phyloP scores from a whole-genome alignment of 1,140 invertebrate genomes.

The Probaryconus sp. region DNA sequence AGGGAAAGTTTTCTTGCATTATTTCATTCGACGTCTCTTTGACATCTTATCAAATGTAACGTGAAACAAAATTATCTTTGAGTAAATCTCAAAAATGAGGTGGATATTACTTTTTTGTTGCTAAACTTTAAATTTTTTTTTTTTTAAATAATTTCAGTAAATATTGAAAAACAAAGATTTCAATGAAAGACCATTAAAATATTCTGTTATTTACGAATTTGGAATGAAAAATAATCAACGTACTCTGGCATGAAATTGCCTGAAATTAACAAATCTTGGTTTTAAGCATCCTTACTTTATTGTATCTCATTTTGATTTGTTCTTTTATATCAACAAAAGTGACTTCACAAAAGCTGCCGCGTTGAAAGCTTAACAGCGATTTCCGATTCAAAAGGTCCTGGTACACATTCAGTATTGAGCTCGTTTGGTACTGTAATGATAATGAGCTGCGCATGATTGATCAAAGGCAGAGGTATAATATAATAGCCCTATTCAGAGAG shows the following conservation, averaged over 20 bases:
- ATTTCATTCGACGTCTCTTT: too few relatives aligned
- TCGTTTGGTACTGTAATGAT: conserved; percentile 44
- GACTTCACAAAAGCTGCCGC: background rate
- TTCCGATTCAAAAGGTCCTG: conserved; percentile 34
- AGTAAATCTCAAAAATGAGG: too few relatives aligned
- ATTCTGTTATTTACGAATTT: too few relatives aligned
- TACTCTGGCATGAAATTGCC: too few relatives aligned
- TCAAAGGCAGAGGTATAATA: conserved; percentile 49
- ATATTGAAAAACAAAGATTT: too few relatives aligned
- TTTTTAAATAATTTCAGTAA: too few relatives aligned
- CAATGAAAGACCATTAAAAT: too few relatives aligned
- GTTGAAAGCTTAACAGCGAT: conserved; percentile 23
- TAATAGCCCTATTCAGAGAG: conserved; percentile 12
- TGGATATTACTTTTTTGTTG: too few relatives aligned
- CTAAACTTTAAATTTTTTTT: too few relatives aligned
- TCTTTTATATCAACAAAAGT: conserved; percentile 5
- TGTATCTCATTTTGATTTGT: conserved; percentile 7
- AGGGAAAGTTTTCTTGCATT: conserved; percentile 8
- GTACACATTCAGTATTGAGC: conserved; percentile 8
- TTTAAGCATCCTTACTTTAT: conserved; percentile 1
- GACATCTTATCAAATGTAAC: too few relatives aligned
- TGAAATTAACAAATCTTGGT: conserved; percentile 18
- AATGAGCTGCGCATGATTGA: conserved; percentile 49
- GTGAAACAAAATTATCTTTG: background rate
- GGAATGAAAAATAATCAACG: too few relatives aligned